A percentile compares a stretch with the other conserved stretches of the same genome.
Evolutionary conservation across 2,797 vertebrate genomes (phyloP).

Genomic region (Nasua narica): DNA sequence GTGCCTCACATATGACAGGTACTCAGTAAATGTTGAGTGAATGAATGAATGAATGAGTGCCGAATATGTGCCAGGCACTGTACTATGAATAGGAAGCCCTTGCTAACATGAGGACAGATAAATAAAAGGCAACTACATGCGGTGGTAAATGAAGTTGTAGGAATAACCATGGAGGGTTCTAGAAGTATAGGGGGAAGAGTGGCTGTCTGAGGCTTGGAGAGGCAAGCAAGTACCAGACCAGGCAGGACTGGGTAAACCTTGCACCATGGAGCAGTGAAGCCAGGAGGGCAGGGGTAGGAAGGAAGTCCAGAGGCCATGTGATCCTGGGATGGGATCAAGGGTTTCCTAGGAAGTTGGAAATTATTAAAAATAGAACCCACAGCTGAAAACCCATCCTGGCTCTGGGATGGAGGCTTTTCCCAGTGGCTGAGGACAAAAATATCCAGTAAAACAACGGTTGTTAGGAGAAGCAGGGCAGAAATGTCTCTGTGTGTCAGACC

Average conservation of each 20-base stretch:
- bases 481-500: neutral
- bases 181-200: neutral
- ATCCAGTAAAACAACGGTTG: neutral
- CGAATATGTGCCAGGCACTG: neutral
- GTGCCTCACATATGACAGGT: neutral
- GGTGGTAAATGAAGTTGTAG: neutral
- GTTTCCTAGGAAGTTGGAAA: neutral
- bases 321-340: neutral
- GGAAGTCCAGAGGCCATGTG: neutral
- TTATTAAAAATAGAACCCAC: constrained; percentile 26
- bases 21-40: neutral
- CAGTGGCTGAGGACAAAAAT: neutral
- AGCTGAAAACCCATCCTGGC: neutral
- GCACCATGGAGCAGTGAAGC: neutral
- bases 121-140: neutral
- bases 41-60: too few species aligned
- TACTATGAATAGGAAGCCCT: neutral
- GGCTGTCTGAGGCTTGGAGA: neutral
- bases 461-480: neutral
- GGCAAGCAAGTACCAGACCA: neutral
- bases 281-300: neutral
- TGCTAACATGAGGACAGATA: neutral
- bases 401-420: neutral
- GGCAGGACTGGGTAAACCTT: neutral
- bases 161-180: neutral